Evolutionary conservation across 1,140 invertebrate genomes (phyloP), one percentile per base, ranked within the genome.

Genomic region (Heliothis virescens): DNA sequence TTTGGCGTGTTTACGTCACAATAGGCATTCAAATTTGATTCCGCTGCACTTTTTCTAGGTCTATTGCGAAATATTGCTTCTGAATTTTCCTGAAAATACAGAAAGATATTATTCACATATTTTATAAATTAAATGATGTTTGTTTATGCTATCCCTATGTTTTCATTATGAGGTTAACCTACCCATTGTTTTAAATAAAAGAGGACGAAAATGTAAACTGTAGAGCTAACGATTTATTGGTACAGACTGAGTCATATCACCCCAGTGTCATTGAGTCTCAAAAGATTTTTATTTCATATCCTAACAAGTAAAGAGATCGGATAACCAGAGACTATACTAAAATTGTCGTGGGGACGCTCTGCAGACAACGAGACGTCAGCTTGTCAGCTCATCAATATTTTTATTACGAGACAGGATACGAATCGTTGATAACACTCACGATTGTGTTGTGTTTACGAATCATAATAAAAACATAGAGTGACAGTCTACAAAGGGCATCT

Each of bases 1-100:
- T 90, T 85, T 79, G 79, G 73, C 72, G 60, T 81, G 62, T 83
- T 86, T 87, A 82, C 85, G 84, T 85, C 79, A 89, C 80, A 78
- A 82, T 72, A 60, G 57, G 67, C 75, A 82, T 82, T 73, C 69
- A 79, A 79, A 63, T 47, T 3, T 50, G 47, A 57, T 18, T 60
- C 41, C 41, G 34, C 41, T 47, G 29, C 57, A 57, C 12, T 74
- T 73, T 57, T 63, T 34, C 47, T 63, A 41, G 15, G 34, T 53
- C 48, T 76, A 76, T 65, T 76, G 74, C 55, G 18, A 60, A 63
- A 52, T 29, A 11, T 4, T 7, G 47, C 59, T 47, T 15, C 48
- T 76, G 48, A 52, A 65, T 11, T 53, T 53, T 53, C 74, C 60
- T 63, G 60, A 65, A 75, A 63, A 53, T 34, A 16, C 52, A 65